Evolutionary conservation across 2,888 invertebrate species (phyloP).

Genomic region (Nipponacmea schrenckii): DNA sequence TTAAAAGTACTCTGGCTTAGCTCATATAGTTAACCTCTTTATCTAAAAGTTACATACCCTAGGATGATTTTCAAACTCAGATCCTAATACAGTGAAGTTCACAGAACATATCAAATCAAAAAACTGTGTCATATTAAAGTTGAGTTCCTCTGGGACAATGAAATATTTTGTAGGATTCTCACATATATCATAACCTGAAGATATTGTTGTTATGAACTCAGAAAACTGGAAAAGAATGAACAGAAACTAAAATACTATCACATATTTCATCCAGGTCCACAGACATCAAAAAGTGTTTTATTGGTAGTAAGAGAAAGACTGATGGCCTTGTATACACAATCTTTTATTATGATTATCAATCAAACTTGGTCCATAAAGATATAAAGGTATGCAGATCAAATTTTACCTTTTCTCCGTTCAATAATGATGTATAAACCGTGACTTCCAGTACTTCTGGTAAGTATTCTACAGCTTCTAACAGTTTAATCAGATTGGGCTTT

Average conservation of each 20-base stretch:
- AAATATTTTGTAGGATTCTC: neutral
- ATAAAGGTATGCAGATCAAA: neutral
- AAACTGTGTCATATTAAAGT: constrained; percentile 31
- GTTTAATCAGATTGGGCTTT: constrained; percentile 43
- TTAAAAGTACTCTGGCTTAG: too few relatives aligned
- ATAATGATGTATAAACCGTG: constrained; percentile 38
- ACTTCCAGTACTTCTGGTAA: constrained; percentile 42
- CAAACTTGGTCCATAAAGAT: too few relatives aligned
- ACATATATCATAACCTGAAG: neutral
- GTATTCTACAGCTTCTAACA: constrained; percentile 39
- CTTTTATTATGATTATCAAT: too few relatives aligned
- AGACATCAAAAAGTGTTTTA: too few relatives aligned
- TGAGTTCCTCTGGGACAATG: constrained; percentile 22
- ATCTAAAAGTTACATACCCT: too few relatives aligned
- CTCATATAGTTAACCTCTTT: too few relatives aligned
- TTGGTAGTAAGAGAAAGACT: too few relatives aligned
- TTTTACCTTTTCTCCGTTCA: constrained; percentile 40
- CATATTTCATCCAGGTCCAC: too few relatives aligned
- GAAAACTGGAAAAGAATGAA: constrained; percentile 19
- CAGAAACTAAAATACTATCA: neutral
- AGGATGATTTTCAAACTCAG: constrained; percentile 17
- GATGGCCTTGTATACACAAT: too few relatives aligned
- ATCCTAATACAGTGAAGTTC: constrained; percentile 31
- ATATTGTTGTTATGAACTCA: too few relatives aligned
- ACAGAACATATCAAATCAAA: constrained; percentile 30